Conservation (phyloP, 2,888 invertebrate genomes). For the Conistra vaccinii region DNA sequence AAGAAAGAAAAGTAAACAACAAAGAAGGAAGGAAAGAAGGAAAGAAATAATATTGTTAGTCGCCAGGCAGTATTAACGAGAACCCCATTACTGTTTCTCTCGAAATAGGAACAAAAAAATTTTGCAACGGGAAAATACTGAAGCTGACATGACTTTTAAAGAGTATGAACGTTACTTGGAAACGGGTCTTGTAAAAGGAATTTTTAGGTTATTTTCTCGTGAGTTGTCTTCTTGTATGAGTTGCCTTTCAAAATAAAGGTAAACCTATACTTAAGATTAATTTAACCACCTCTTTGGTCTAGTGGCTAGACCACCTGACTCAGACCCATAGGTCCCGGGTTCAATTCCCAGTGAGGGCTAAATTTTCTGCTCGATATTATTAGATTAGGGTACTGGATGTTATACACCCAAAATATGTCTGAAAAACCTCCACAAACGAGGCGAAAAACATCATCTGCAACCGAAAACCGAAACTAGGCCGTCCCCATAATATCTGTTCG, state of each 20-base stretch:
- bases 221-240: too few species aligned
- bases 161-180: not conserved
- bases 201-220: not conserved
- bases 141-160: not conserved
- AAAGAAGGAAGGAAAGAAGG: conserved; percentile 19
- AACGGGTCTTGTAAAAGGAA: not conserved
- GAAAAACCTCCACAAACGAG: too few species aligned
- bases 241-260: too few species aligned
- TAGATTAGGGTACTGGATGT: too few species aligned
- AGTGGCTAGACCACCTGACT: too few species aligned
- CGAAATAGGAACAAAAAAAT: conserved; percentile 30
- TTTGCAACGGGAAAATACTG: conserved; percentile 3
- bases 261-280: too few species aligned
- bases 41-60: conserved; percentile 53
- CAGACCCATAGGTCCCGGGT: too few species aligned
- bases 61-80: conserved; percentile 42
- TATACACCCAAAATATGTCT: too few species aligned
- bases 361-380: too few species aligned
- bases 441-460: conserved; percentile 5
- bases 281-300: too few species aligned
- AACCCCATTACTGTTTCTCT: conserved; percentile 48
- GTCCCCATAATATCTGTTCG: conserved; percentile 32
- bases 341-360: too few species aligned
- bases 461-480: conserved; percentile 36
- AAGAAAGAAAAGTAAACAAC: conserved; percentile 34